Evolutionary conservation across 1,140 invertebrate genomes (phyloP), one percentile per base, ranked within the genome.

Genomic region (Xylocopa sonorina): DNA sequence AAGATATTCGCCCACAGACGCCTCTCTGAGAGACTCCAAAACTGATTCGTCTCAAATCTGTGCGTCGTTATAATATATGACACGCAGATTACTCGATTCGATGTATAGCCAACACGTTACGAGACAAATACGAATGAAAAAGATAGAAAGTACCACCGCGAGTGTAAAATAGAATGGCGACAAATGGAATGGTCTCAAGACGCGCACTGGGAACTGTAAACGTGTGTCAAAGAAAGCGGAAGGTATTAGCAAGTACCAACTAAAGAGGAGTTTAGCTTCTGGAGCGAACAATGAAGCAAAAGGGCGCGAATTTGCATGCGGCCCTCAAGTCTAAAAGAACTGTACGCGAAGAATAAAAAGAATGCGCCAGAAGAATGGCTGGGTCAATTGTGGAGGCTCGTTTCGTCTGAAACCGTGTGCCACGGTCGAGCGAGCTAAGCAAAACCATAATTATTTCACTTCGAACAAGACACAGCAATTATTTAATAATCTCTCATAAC

Each of bases 231-330:
- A 3, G 27, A 21, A n/a, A 55, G 34, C 7, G 48, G 57, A 57
- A n/a, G 34, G n/a, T 18, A 34, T 55, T 53, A 48, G 66, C 48
- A 63, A 62, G n/a, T 1, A 18, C 5, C 53, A 34, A 16, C 58
- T 78, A 78, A 73, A 58, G 77, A 78, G 67, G 21, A n/a, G 27
- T 7, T 14, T 69, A 78, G 77, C 58, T 73, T 58, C 50, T 51
- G 48, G 72, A 12, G 24, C 21, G 48, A 53, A 78, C 67, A 78
- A 75, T 74, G 21, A 53, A 55, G 3, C 16, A 9, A 51, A 24
- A 53, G 71, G 5, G 14, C 48, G 21, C 7, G 18, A 55, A 64
- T 73, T 53, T 73, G 46, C 57, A 63, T 64, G n/a, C 21, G 32
- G 46, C 29, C 34, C 12, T 32, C 9, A 55, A 75, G 48, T 21